phyloP scores from a whole-genome alignment of 2,888 invertebrate species.

The Polyploca ridens region DNA sequence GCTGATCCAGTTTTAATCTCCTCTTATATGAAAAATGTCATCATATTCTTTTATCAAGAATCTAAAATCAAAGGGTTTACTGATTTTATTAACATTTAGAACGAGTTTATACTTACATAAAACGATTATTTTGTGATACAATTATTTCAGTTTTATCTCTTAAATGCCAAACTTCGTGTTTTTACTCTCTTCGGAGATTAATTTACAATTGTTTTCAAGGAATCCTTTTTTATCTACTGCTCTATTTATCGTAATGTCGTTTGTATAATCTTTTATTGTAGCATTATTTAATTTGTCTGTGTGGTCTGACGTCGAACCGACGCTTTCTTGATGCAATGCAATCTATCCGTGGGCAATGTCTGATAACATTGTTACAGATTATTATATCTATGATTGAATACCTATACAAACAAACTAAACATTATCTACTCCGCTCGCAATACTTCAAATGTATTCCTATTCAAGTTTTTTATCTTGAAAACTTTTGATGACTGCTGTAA shows the following conservation, averaged over 20 bases:
- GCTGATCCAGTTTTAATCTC: not conserved
- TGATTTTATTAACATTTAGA: not conserved
- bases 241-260: too few species aligned
- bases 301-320: conserved; percentile 14
- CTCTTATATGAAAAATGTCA: not conserved
- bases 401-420: conserved; percentile 23
- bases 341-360: conserved; percentile 33
- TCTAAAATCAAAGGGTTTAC: not conserved
- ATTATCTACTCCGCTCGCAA: conserved; percentile 43
- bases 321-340: not conserved
- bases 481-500: conserved; percentile 9
- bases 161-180: too few species aligned
- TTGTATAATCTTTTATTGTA: not conserved
- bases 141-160: too few species aligned
- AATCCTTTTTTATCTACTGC: too few species aligned
- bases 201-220: too few species aligned
- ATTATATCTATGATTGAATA: conserved; percentile 26
- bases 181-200: too few species aligned
- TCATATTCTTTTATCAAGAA: not conserved
- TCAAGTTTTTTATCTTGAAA: conserved; percentile 53
- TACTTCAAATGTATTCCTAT: conserved; percentile 52
- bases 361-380: conserved; percentile 50
- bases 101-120: not conserved
- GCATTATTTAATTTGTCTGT: not conserved
- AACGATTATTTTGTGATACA: too few species aligned